Conservation (phyloP, 2,113 vertebrate genomes). For the Forbesichthys papilliferus region DNA sequence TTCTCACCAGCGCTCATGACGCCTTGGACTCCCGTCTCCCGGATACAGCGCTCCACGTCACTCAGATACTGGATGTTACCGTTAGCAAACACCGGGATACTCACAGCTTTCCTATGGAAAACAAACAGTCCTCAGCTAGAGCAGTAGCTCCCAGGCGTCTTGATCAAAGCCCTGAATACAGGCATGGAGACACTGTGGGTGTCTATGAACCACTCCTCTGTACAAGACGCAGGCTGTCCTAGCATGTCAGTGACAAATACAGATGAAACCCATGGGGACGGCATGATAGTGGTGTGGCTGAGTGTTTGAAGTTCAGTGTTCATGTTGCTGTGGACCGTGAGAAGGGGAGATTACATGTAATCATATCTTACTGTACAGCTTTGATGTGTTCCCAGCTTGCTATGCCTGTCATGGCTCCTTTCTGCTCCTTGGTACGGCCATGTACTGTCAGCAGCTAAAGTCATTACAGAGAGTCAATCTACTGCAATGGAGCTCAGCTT, state of each 20-base stretch:
- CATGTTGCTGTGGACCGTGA: too few relatives aligned
- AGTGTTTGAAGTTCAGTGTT: too few relatives aligned
- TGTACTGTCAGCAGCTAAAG: slow-evolving; percentile 91
- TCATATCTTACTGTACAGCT: slow-evolving; percentile 83
- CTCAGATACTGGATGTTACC: slow-evolving; percentile 93
- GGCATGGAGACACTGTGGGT: too few relatives aligned
- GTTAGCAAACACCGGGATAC: slow-evolving; percentile 95
- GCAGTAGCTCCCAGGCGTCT: too few relatives aligned
- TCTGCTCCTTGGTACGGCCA: slow-evolving; percentile 96
- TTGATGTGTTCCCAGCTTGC: slow-evolving; percentile 96
- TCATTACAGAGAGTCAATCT: slow-evolving; percentile 15
- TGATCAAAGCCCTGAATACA: too few relatives aligned
- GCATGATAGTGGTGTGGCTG: too few relatives aligned
- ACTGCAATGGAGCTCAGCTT: background rate
- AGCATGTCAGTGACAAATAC: too few relatives aligned
- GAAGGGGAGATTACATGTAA: background rate
- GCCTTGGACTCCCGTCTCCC: slow-evolving; percentile 90
- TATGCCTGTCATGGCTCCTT: slow-evolving; percentile 86
- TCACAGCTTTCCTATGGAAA: slow-evolving; percentile 82
- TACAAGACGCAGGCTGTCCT: too few relatives aligned
- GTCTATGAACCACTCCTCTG: too few relatives aligned
- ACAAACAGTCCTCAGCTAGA: background rate
- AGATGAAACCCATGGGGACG: too few relatives aligned
- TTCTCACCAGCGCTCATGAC: slow-evolving; percentile 93
- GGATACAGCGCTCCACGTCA: slow-evolving; percentile 90